These are phyloP conservation scores for Bedellia somnulentella DNA, from an alignment of 2,888 invertebrate genomes.

Conservation along the genomic window DNA sequence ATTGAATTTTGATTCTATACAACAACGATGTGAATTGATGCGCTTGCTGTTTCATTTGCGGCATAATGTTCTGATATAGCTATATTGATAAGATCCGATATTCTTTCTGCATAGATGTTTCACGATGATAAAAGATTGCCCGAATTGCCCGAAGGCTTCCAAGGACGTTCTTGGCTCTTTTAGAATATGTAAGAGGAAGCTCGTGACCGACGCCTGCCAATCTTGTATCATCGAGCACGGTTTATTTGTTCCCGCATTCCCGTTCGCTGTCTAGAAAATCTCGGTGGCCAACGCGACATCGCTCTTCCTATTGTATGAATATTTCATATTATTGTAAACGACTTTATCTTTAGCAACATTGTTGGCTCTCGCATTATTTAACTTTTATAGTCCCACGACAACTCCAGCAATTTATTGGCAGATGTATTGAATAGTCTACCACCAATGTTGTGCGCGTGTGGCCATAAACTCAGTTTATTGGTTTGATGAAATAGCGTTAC, in stretches of 20 bases:
- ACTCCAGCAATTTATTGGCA: slow-evolving; percentile 7
- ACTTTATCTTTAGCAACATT: slow-evolving; percentile 38
- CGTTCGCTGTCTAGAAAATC: slow-evolving; percentile 14
- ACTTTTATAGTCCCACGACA: slow-evolving; percentile 34
- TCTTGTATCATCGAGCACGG: slow-evolving; percentile 17
- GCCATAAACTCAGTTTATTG: no score
- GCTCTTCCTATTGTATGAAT: slow-evolving; percentile 47
- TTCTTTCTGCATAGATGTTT: no score
- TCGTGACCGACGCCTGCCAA: slow-evolving; percentile 20
- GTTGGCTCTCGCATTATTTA: slow-evolving; percentile 35
- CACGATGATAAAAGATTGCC: no score
- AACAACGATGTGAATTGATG: no score
- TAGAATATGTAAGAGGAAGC: slow-evolving; percentile 8
- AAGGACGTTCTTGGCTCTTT: slow-evolving; percentile 20
- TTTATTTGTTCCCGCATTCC: slow-evolving; percentile 24
- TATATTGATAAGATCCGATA: no score
- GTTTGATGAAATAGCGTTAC: no score
- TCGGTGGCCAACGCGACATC: slow-evolving; percentile 26
- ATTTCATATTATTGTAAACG: slow-evolving; percentile 52
- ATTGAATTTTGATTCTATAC: no score
- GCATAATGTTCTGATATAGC: no score
- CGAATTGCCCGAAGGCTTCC: slow-evolving; percentile 12
- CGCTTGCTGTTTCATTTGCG: no score
- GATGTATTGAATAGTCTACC: slow-evolving; percentile 5
- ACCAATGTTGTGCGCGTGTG: slow-evolving; percentile 1